Base-by-base conservation (phyloP, 2,888 invertebrate species). In the Uropetala carovei region DNA sequence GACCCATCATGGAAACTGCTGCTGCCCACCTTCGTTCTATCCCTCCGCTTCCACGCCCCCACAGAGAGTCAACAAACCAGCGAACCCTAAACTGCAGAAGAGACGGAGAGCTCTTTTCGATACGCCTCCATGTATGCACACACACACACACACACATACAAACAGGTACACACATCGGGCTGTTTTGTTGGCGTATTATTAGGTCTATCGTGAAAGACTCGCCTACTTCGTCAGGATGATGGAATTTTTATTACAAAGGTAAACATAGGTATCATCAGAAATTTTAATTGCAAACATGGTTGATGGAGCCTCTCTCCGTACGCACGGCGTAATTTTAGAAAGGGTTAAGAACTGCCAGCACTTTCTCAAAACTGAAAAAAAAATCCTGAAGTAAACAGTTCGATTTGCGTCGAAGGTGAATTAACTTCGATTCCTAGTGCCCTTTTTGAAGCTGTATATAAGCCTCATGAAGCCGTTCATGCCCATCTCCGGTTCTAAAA, bases 1-100 rank as follows among this genome's bases (percentile, higher is more conserved):
- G 89, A 89, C 89, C 89, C 89, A 89, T 89, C 56, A 18, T 60
- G 60, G 60, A 89, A 89, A 75, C 89, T 89, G 64, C 89, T 5
- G 43, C 83, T 13, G 14, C 89, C 27, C 86, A 22, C 60, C 86
- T 30, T 57, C 16, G 27, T 27, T 59, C 22, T 59, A 7, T n/a
- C 56, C 30, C 56, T 57, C 10, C 56, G 18, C 8, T n/a, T 10
- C 83, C 14, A 18, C 30, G 83, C 9, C 83, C 56, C 16, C 43
- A 43, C 43, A 43, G 9, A 83, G 64, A 64, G 89, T 89, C 89
- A 89, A 89, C 89, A 89, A 89, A 89, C 89, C 89, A 68, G 2
- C 64, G 30, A 64, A 64, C 43, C 43, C 68, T 89, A 64, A 89
- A 89, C 60, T 89, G 89, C 89, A 43, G 11, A 14, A 68, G 83